Conservation (phyloP, 2,888 invertebrate species). For the Lampropteryx suffumata region DNA sequence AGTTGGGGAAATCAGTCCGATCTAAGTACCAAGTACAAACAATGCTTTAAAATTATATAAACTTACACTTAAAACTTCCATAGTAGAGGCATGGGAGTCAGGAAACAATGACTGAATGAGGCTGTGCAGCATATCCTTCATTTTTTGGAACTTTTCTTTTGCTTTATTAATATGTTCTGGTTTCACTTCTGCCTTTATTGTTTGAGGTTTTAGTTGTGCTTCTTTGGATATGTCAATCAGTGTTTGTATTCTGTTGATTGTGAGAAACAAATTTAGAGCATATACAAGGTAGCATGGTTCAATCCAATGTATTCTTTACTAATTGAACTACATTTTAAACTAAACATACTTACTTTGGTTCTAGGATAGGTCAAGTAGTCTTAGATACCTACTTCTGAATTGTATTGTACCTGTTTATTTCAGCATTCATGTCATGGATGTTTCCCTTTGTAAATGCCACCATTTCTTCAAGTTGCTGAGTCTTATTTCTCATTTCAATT, state of each 20-base stretch:
- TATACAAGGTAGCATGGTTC: too few relatives aligned
- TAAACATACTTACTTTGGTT: too few relatives aligned
- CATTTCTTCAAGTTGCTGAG: slow-evolving; percentile 57
- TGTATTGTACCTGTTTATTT: slow-evolving; percentile 59
- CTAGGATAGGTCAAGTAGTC: too few relatives aligned
- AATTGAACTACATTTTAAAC: too few relatives aligned
- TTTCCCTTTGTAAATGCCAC: slow-evolving; percentile 58
- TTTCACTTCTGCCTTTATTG: slow-evolving; percentile 42
- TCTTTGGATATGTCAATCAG: slow-evolving; percentile 55
- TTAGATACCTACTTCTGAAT: too few relatives aligned
- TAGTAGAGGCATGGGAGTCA: slow-evolving; percentile 45
- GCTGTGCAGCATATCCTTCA: slow-evolving; percentile 61
- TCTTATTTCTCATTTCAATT: slow-evolving; percentile 59
- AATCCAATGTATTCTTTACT: too few relatives aligned
- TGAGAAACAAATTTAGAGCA: too few relatives aligned
- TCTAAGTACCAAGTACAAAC: too few relatives aligned
- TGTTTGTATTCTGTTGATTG: slow-evolving; percentile 56
- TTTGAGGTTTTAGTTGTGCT: slow-evolving; percentile 50
- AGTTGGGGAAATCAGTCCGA: too few relatives aligned
- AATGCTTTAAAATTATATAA: background rate
- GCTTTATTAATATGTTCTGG: slow-evolving; percentile 58
- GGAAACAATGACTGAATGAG: slow-evolving; percentile 63
- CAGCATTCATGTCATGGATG: slow-evolving; percentile 59
- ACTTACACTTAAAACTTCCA: slow-evolving; percentile 62
- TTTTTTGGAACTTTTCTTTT: slow-evolving; percentile 53